Conservation (phyloP, 2,797 vertebrate genomes). For the Xenentodon cancila region DNA sequence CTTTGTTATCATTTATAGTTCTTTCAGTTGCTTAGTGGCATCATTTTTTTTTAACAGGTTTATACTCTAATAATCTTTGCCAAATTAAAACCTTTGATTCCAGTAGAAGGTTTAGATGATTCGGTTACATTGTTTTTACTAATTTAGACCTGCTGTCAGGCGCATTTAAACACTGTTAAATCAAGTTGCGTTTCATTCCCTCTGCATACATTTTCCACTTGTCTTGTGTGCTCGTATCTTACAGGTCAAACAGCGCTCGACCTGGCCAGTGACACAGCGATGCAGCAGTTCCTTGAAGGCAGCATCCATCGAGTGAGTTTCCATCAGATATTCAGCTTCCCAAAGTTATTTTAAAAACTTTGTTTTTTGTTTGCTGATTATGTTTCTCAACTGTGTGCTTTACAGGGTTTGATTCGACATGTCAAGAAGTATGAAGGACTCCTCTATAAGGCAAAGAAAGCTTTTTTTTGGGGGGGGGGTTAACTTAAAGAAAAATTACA, state of each 20-base stretch:
- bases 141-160: neutral
- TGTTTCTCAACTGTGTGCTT: constrained; percentile 11
- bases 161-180: neutral
- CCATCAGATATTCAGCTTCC: neutral
- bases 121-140: constrained; percentile 2
- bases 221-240: constrained; percentile 20
- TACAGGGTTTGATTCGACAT: constrained; percentile 82
- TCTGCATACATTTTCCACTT: neutral
- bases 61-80: neutral
- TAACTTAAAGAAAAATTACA: neutral
- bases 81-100: neutral
- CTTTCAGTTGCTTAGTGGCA: neutral
- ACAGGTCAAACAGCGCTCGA: constrained; percentile 92
- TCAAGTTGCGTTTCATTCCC: neutral
- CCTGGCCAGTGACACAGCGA: constrained; percentile 87
- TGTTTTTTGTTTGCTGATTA: neutral
- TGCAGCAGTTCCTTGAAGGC: constrained; percentile 88
- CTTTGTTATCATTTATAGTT: neutral
- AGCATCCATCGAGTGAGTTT: constrained; percentile 79
- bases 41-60: neutral
- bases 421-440: constrained; percentile 88
- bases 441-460: constrained; percentile 89
- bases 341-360: constrained; percentile 1
- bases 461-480: neutral
- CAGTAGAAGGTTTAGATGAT: neutral